A percentile compares a stretch with the other conserved stretches of the same genome.
Conservation (phyloP, 2,113 vertebrate genomes). For the Psittacula cyanocephala region DNA sequence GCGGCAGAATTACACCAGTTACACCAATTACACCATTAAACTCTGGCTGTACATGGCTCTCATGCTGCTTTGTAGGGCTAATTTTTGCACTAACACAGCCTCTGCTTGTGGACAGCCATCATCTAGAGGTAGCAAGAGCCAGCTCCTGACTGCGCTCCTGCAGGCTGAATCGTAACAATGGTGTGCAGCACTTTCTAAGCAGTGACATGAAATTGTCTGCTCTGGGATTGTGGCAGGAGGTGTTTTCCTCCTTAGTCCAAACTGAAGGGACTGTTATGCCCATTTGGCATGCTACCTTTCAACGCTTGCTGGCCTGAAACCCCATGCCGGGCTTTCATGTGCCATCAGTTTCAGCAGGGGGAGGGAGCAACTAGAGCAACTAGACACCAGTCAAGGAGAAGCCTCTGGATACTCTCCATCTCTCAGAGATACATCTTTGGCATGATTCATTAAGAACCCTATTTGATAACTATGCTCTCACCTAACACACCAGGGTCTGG, state of each 20-base stretch:
- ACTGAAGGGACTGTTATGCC: accelerated
- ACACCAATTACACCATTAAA: not conserved
- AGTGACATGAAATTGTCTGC: not conserved
- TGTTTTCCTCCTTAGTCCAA: not conserved
- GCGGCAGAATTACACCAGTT: not conserved
- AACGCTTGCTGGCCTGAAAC: not conserved
- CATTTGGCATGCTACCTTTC: not conserved
- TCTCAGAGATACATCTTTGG: not conserved
- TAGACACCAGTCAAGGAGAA: not conserved
- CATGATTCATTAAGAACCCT: not conserved
- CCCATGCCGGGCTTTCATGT: not conserved
- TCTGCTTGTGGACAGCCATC: not conserved
- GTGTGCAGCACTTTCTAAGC: accelerated
- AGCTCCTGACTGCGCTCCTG: not conserved
- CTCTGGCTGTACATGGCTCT: not conserved
- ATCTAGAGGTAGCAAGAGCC: not conserved
- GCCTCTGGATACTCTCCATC: not conserved
- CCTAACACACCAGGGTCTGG: not conserved
- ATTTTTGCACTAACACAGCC: not conserved
- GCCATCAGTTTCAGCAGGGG: not conserved
- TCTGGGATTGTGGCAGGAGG: not conserved
- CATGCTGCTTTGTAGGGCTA: not conserved
- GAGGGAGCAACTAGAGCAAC: not conserved
- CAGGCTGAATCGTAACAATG: not conserved
- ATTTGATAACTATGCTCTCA: not conserved